Evolutionary conservation across 2,113 vertebrate species (phyloP), one percentile per base, ranked within the genome.

Genomic region (Austrofundulus limnaeus): DNA sequence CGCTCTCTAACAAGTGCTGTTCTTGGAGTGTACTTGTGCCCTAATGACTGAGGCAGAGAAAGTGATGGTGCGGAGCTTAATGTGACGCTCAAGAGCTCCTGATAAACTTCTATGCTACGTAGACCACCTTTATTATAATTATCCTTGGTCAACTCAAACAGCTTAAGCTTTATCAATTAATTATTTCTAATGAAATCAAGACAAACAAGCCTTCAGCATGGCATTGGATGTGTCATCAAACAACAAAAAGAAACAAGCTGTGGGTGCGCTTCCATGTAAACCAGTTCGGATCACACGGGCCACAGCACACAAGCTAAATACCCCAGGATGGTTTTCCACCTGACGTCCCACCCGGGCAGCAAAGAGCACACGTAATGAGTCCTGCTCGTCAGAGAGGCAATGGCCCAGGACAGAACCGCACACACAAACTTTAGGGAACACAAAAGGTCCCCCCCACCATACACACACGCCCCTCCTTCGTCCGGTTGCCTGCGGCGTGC

Each of bases 321-420:
- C 31, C 31, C 20, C 3, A 0, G 12, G 53, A 20, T 49, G 14
- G 48, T 74, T 70, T 70, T 70, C 64, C 69, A 86, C 79, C 81
- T 80, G 70, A 76, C 66, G 50, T 42, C 38, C 68, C 60, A 63
- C 56, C 66, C n/a, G n/a, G n/a, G 45, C 65, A 31, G 66, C 67
- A 72, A 57, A 63, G 64, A 41, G 69, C 48, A 1, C 80, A 69
- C 57, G 55, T 81, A 84, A 81, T 67, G 70, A 88, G 57, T 56
- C 23, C 62, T 56, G 71, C 57, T 82, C 71, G 82, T 84, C 70
- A 77, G 77, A 7, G 71, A 66, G 14, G 72, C 71, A 72, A 66
- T 77, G 83, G 84, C 75, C 82, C 78, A 43, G 56, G 46, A 84
- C 62, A 25, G 53, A 25, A 60, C 46, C 28, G 24, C 25, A 17